Evolutionary conservation across 2,113 vertebrate species (phyloP).

Genomic region (Petroica traversi): DNA sequence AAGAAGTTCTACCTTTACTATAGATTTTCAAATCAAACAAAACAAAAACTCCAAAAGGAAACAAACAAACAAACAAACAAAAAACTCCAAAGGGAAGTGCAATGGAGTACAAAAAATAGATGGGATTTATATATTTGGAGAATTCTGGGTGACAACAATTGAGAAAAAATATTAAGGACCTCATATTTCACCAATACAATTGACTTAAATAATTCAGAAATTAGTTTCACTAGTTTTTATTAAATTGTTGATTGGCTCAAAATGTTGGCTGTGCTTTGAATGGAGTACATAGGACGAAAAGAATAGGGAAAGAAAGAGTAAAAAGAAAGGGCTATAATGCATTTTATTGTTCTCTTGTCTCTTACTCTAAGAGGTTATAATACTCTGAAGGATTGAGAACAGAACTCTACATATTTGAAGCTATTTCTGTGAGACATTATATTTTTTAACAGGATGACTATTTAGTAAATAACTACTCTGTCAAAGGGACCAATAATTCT

Average conservation of each 20-base stretch:
- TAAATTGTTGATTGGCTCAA: not conserved
- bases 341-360: not conserved
- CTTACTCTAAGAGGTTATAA: not conserved
- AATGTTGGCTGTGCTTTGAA: not conserved
- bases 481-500: not conserved
- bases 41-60: not conserved
- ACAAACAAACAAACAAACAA: not conserved
- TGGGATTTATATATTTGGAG: not conserved
- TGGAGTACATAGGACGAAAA: not conserved
- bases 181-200: not conserved
- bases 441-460: not conserved
- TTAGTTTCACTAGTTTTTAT: not conserved
- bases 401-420: not conserved
- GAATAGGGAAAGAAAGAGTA: not conserved
- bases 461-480: not conserved
- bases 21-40: not conserved
- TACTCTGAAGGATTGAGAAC: not conserved
- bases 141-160: not conserved
- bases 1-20: not conserved
- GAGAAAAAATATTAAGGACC: not conserved
- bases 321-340: not conserved
- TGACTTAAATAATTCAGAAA: not conserved
- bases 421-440: not conserved
- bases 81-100: not conserved
- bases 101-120: not conserved